Evolutionary conservation across 2,888 invertebrate genomes (phyloP), one percentile per base, ranked within the genome.

Genomic region (Pseudeuparius sepicola): DNA sequence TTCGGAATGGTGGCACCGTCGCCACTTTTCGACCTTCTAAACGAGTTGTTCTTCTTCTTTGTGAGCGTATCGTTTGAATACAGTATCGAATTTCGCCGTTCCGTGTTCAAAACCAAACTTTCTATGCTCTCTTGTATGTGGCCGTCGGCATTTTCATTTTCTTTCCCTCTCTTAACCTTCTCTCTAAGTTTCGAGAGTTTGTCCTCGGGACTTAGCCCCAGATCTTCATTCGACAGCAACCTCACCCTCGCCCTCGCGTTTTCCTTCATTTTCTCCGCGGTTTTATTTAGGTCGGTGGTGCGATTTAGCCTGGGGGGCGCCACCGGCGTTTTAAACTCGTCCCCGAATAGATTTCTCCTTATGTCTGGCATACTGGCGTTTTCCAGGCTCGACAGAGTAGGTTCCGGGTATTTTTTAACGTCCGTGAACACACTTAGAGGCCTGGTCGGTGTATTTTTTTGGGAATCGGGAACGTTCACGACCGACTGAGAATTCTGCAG

Each of bases 201-300:
- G 40, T 78, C 77, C 51, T 78, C 78, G 0, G 75, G 77, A 56
- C 75, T 78, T n/a, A 75, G 62, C 2, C 81, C 79, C 14, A 83
- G 58, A 51, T 84, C 81, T 43, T 78, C 76, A 53, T 84, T 82
- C 37, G 78, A 78, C 57, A 76, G 67, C 5, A 78, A 77, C 30
- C 77, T 65, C 12, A 73, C 75, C 35, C 80, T 61, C 1, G 75
- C 71, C 35, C 55, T 45, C 14, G 74, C 73, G 42, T 75, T 73
- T 41, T 72, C 70, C 39, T 74, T 72, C 29, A 76, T 62, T 54
- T 75, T 71, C 48, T 75, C 70, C 13, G 67, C 57, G 1, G 72
- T 71, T 36, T 56, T 56, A 2, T 64, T 56, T 41, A 68, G 65
- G 27, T 66, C 65, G 42, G 63, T 59, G 2, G 42, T 39, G 14